phyloP scores from a whole-genome alignment of 2,797 vertebrate genomes.

The Pipistrellus pygmaeus region DNA sequence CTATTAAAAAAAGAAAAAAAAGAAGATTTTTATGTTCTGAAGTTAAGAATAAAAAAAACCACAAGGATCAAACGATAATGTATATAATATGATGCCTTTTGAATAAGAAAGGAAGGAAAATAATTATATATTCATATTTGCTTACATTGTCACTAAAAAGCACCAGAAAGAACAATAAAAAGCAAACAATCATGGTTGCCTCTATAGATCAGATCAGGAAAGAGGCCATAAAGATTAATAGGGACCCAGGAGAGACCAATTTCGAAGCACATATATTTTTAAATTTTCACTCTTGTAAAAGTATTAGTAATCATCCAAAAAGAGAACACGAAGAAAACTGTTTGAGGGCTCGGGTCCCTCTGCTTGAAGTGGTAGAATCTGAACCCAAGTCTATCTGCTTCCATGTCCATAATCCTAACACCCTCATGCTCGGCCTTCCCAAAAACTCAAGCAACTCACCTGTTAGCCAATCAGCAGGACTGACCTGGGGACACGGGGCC shows the following conservation, averaged over 20 bases:
- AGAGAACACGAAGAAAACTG: conserved; percentile 16
- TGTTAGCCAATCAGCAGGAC: not conserved
- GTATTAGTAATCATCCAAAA: not conserved
- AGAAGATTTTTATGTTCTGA: conserved; percentile 25
- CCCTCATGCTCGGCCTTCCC: not conserved
- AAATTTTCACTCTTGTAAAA: not conserved
- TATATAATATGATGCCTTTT: not conserved
- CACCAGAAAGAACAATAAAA: not conserved
- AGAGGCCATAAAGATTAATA: not conserved
- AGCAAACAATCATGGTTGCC: not conserved
- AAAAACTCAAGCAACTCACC: not conserved
- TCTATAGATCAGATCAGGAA: not conserved
- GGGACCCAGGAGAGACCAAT: not conserved
- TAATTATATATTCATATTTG: not conserved
- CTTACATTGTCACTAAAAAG: not conserved
- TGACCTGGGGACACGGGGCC: not conserved
- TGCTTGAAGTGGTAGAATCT: not conserved
- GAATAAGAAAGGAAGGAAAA: conserved; percentile 8
- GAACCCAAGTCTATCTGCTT: not conserved
- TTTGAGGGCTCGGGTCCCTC: not conserved
- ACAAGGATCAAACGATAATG: not conserved
- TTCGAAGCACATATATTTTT: not conserved
- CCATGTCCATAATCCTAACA: not conserved
- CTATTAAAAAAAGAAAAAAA: not conserved
- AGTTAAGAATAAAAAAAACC: not conserved